A percentile compares a stretch with the other conserved stretches of the same genome.
These are phyloP conservation scores for Noctuana brunneofusca DNA, from an alignment of 2,888 invertebrate genomes.

Conservation along the genomic window DNA sequence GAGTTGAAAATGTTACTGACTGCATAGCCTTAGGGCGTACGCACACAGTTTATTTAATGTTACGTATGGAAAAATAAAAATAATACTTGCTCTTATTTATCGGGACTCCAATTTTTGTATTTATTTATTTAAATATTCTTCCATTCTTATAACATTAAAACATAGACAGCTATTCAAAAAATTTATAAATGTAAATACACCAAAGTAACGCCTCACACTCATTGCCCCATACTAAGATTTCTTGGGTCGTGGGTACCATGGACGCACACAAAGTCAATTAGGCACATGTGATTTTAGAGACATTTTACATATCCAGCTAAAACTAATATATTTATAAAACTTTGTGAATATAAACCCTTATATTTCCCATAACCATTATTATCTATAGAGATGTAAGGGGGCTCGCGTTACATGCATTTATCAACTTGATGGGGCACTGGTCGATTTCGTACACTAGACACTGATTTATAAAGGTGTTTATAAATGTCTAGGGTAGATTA, in stretches of 20 bases:
- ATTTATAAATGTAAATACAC: no score
- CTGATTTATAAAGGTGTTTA: conserved; percentile 60
- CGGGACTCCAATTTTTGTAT: no score
- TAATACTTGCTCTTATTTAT: neutral
- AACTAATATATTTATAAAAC: neutral
- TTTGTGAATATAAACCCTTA: conserved; percentile 16
- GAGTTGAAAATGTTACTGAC: conserved; percentile 60
- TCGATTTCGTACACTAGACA: conserved; percentile 57
- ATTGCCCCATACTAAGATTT: no score
- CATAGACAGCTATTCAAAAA: no score
- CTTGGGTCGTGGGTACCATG: no score
- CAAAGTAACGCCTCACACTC: no score
- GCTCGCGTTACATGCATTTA: conserved; percentile 67
- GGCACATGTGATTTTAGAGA: no score
- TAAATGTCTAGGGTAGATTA: conserved; percentile 49
- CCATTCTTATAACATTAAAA: no score
- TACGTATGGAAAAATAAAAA: neutral
- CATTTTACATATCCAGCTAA: no score
- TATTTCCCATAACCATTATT: conserved; percentile 43
- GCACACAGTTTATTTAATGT: neutral
- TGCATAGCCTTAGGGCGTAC: conserved; percentile 34
- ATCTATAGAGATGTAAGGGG: conserved; percentile 50
- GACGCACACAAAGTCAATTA: no score
- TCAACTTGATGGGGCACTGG: conserved; percentile 65
- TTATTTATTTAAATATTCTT: no score